These are phyloP conservation scores for Sphaeridia pumilis DNA, from an alignment of 2,888 invertebrate species.

Conservation along the genomic window DNA sequence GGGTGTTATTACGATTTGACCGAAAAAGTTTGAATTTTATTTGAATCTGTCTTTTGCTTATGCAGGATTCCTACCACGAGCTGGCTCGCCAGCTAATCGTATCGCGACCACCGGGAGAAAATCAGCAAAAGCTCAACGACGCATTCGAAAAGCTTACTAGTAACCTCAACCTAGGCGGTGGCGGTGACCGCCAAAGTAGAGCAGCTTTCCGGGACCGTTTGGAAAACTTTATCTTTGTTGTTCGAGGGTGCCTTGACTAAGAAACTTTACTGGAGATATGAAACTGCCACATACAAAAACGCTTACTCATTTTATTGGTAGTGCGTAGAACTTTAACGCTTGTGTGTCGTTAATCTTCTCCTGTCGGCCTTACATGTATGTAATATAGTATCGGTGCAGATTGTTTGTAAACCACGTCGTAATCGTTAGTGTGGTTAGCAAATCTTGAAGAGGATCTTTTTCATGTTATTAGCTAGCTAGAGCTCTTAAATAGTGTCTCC, in stretches of 20 bases:
- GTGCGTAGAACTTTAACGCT: no score
- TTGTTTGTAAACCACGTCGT: no score
- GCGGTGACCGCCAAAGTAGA: constrained; percentile 32
- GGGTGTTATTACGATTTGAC: background rate
- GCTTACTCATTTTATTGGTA: background rate
- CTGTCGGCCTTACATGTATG: no score
- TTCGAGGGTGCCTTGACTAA: constrained; percentile 31
- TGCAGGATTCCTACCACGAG: constrained; percentile 28
- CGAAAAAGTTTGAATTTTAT: background rate
- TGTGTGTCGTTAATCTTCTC: no score
- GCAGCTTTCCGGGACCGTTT: constrained; percentile 30
- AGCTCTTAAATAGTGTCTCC: no score
- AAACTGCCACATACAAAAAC: background rate
- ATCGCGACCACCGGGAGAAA: constrained; percentile 22
- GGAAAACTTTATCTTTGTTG: constrained; percentile 33
- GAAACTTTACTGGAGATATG: background rate
- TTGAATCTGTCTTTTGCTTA: background rate
- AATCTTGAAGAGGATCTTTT: no score
- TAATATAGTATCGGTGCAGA: no score
- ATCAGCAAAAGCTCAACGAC: constrained; percentile 21
- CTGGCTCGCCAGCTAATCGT: constrained; percentile 29
- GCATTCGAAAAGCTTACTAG: constrained; percentile 29
- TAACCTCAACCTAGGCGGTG: constrained; percentile 28
- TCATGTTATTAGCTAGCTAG: no score
- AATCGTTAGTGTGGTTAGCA: no score